Evolutionary conservation across 2,888 invertebrate species (phyloP).

Genomic region (Panzeria rudis): DNA sequence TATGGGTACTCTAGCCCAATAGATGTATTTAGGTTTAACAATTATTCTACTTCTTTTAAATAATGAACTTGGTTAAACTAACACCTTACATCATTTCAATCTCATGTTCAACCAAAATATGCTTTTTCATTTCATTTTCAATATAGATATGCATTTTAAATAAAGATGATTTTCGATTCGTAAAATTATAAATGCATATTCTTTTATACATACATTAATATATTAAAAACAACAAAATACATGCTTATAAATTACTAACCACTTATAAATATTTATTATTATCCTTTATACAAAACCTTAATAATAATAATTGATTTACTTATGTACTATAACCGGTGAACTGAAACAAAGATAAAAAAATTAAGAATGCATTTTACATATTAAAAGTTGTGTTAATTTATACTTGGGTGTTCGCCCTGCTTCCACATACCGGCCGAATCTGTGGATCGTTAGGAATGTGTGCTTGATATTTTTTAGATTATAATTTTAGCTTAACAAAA

Average conservation of each 20-base stretch:
- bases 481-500: too few species aligned
- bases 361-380: conserved; percentile 70
- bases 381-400: conserved; percentile 27
- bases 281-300: conserved; percentile 44
- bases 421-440: too few species aligned
- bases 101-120: conserved; percentile 3
- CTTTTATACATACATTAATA: conserved; percentile 48
- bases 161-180: conserved; percentile 31
- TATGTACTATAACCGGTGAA: conserved; percentile 23
- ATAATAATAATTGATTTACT: conserved; percentile 61
- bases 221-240: conserved; percentile 25
- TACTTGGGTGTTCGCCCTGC: too few species aligned
- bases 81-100: neutral
- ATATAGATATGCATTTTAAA: conserved; percentile 47
- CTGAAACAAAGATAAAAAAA: conserved; percentile 36
- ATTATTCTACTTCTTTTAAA: conserved; percentile 40
- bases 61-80: conserved; percentile 16
- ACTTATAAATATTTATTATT: conserved; percentile 55
- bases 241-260: conserved; percentile 60
- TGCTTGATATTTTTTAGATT: too few species aligned
- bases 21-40: conserved; percentile 59
- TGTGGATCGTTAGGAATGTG: too few species aligned
- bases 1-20: conserved; percentile 92
- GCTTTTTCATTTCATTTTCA: conserved; percentile 33
- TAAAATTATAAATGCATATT: conserved; percentile 25